These are phyloP conservation scores for Narcine bancroftii DNA, from an alignment of 2,113 vertebrate genomes.

Conservation along the genomic window DNA sequence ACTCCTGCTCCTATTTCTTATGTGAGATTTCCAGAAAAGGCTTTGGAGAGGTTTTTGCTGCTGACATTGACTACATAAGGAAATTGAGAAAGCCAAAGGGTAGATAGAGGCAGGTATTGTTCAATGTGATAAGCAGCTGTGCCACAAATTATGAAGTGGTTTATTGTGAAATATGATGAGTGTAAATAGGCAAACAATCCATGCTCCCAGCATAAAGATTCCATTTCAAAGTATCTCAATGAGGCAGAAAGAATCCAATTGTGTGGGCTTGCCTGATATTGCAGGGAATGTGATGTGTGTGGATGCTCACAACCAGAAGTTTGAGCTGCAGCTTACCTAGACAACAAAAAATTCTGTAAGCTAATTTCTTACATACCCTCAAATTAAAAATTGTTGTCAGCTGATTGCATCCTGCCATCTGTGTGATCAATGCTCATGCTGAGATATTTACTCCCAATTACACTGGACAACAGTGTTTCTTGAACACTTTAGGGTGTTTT, in stretches of 20 bases:
- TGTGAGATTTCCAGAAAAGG: background rate
- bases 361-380: background rate
- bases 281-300: background rate
- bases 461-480: no score
- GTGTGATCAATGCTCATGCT: background rate
- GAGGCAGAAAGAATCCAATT: background rate
- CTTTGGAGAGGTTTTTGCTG: background rate
- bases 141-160: background rate
- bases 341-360: background rate
- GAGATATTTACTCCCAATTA: background rate
- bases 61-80: background rate
- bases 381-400: background rate
- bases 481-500: no score
- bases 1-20: no score
- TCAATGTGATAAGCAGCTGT: background rate
- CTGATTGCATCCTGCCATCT: background rate
- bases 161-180: slow-evolving; percentile 6
- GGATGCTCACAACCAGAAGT: background rate
- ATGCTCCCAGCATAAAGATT: background rate
- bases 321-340: background rate
- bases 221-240: background rate
- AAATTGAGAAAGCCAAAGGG: background rate
- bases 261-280: slow-evolving; percentile 1
- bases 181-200: background rate
- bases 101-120: background rate